Conservation (phyloP, 2,888 invertebrate genomes). For the Amblyjoppa proteus region DNA sequence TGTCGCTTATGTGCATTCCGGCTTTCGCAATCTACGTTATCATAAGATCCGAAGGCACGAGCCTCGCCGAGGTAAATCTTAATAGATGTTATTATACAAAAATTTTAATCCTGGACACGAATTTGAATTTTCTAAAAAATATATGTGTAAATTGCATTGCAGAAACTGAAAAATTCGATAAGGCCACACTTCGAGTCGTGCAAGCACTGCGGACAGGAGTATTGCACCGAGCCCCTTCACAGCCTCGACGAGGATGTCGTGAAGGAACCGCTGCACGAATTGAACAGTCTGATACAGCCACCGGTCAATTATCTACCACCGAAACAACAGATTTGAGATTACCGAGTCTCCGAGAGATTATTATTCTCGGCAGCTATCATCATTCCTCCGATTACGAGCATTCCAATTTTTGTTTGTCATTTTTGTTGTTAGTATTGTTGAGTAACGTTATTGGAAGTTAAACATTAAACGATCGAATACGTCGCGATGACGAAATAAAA, state of each 20-base stretch:
- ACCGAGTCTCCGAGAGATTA: constrained; percentile 4
- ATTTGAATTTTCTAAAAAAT: neutral
- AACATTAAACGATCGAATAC: neutral
- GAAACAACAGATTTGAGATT: constrained; percentile 65
- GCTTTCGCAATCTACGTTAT: constrained; percentile 91
- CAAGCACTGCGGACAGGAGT: constrained; percentile 90
- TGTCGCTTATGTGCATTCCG: constrained; percentile 95
- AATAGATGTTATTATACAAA: no score
- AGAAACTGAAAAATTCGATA: constrained; percentile 92
- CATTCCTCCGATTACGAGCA: constrained; percentile 25
- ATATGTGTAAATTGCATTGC: constrained; percentile 76
- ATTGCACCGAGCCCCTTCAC: constrained; percentile 86
- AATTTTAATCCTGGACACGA: neutral
- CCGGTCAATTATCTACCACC: constrained; percentile 73
- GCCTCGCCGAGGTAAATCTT: constrained; percentile 89
- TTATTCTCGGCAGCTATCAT: constrained; percentile 32
- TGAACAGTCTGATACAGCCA: constrained; percentile 80
- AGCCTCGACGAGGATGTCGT: constrained; percentile 86
- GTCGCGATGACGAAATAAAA: neutral
- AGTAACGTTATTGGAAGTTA: neutral
- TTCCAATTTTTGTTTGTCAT: constrained; percentile 5
- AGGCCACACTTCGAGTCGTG: constrained; percentile 92
- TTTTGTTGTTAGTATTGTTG: constrained; percentile 9
- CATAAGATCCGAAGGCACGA: constrained; percentile 90
- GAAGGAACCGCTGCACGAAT: constrained; percentile 86